A percentile compares a stretch with the other conserved stretches of the same genome.
phyloP scores from a whole-genome alignment of 2,888 invertebrate species.

The Molanna angustata region DNA sequence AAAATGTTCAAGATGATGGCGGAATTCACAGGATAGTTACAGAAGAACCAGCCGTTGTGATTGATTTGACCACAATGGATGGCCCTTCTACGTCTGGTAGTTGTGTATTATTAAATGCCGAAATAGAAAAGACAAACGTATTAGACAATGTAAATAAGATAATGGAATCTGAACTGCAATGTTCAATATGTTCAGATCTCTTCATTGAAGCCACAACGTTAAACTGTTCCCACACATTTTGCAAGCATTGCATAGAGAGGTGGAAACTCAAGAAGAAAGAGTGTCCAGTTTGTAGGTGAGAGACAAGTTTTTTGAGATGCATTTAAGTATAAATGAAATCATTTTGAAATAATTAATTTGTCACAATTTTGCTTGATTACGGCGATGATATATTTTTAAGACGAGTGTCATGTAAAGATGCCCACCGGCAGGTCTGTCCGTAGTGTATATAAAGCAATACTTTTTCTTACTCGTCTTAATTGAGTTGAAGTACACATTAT shows the following conservation, averaged over 20 bases:
- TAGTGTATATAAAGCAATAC: no score
- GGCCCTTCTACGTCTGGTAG: constrained; percentile 14
- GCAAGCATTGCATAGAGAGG: constrained; percentile 64
- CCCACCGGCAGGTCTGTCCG: no score
- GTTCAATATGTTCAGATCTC: constrained; percentile 72
- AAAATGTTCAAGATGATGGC: no score
- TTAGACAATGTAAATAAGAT: constrained; percentile 51
- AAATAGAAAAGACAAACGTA: constrained; percentile 1
- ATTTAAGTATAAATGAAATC: no score
- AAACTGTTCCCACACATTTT: constrained; percentile 74
- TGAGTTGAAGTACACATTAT: no score
- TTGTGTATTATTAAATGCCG: not conserved
- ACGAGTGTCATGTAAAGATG: no score
- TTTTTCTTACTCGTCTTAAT: no score
- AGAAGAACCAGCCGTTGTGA: constrained; percentile 40
- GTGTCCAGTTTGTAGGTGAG: constrained; percentile 71
- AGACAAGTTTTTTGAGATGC: no score
- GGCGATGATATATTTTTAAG: no score
- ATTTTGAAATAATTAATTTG: no score
- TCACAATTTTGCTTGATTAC: no score
- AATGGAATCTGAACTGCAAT: constrained; percentile 69
- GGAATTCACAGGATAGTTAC: no score
- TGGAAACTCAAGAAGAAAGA: constrained; percentile 69
- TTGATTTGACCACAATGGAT: constrained; percentile 40
- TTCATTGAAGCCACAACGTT: constrained; percentile 68